phyloP scores from a whole-genome alignment of 2,797 vertebrate genomes.

The Pampus argenteus region DNA sequence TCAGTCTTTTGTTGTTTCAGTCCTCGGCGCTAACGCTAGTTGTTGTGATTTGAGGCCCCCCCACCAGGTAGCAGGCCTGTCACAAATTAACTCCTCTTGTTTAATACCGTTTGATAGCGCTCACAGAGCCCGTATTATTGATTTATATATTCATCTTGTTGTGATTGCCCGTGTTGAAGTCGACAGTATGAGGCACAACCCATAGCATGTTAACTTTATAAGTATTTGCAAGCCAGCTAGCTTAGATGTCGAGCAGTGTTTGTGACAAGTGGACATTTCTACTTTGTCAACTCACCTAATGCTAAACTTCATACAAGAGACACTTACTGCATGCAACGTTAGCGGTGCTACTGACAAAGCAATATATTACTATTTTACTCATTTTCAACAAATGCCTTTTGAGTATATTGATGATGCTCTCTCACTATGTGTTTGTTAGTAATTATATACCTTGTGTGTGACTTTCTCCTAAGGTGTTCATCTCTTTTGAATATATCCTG shows the following conservation, averaged over 20 bases:
- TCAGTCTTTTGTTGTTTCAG: conserved; percentile 2
- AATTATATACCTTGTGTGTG: conserved; percentile 53
- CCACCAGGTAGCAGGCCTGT: conserved; percentile 42
- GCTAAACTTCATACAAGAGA: conserved; percentile 10
- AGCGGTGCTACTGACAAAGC: background rate
- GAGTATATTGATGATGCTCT: background rate
- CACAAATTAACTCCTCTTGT: background rate
- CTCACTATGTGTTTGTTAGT: conserved; percentile 31
- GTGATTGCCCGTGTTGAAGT: background rate
- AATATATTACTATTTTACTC: background rate
- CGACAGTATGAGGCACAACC: conserved; percentile 10
- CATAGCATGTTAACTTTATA: conserved; percentile 12
- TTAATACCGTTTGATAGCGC: background rate
- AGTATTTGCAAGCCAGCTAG: conserved; percentile 35
- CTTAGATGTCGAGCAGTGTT: conserved; percentile 30
- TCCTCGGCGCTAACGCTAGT: conserved; percentile 12
- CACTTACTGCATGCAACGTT: background rate
- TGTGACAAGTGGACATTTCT: conserved; percentile 35
- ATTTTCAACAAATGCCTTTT: background rate
- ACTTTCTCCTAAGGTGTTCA: conserved; percentile 58
- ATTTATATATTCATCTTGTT: background rate
- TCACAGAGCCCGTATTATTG: background rate
- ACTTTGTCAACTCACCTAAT: conserved; percentile 10
- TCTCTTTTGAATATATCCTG: conserved; percentile 49
- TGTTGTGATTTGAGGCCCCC: conserved; percentile 67